Conservation (phyloP, 1,140 invertebrate species). For the Drosophila subpulchrella region DNA sequence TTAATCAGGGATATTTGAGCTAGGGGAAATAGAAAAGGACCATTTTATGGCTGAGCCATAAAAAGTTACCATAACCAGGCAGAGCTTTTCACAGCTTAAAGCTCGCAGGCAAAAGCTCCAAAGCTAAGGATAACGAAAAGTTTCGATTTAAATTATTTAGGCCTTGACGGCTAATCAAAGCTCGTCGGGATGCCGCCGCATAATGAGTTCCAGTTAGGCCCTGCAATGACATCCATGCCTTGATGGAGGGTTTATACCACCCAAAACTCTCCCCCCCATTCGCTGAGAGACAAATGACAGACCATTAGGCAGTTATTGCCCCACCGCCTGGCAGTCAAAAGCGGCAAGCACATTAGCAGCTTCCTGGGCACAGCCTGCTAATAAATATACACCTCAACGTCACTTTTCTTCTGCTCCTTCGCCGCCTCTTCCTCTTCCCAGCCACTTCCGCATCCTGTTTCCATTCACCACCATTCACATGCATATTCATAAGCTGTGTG, state of each 20-base stretch:
- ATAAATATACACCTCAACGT: constrained; percentile 72
- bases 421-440: not conserved
- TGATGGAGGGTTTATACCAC: constrained; percentile 1
- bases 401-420: constrained; percentile 2
- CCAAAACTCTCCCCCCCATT: constrained; percentile 1
- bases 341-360: constrained; percentile 78
- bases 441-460: constrained; percentile 22
- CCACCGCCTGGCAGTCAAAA: constrained; percentile 70
- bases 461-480: constrained; percentile 26
- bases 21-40: constrained; percentile 5
- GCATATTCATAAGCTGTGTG: constrained; percentile 63
- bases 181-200: constrained; percentile 26
- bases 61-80: constrained; percentile 37
- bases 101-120: constrained; percentile 4
- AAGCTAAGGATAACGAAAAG: constrained; percentile 12
- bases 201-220: constrained; percentile 42
- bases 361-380: constrained; percentile 66
- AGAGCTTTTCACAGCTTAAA: constrained; percentile 32
- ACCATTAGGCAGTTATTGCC: constrained; percentile 76
- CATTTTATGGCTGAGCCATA: constrained; percentile 19
- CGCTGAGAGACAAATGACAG: constrained; percentile 66
- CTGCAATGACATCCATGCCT: constrained; percentile 8
- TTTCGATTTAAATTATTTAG: constrained; percentile 26
- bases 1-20: constrained; percentile 2
- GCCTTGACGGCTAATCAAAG: constrained; percentile 36